Conservation (phyloP, 2,888 invertebrate genomes). For the Drosophila basisetae region DNA sequence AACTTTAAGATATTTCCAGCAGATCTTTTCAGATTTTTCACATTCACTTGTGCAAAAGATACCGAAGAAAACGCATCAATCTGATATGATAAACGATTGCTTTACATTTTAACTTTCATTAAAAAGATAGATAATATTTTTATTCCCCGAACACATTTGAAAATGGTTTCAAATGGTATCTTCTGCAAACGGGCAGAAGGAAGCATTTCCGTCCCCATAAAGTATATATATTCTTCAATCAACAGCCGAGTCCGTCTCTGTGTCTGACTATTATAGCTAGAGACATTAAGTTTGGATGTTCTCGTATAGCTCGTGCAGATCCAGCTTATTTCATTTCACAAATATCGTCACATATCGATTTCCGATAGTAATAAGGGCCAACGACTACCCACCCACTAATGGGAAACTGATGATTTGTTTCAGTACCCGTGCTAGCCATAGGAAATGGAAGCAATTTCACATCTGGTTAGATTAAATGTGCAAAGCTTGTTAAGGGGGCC, state of each 20-base stretch:
- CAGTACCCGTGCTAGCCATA: not conserved
- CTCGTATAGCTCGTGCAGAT: not conserved
- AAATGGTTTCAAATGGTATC: too few species aligned
- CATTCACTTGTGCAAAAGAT: not conserved
- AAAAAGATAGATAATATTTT: not conserved
- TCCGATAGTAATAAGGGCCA: too few species aligned
- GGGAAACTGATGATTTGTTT: not conserved
- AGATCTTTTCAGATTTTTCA: not conserved
- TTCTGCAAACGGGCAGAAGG: too few species aligned
- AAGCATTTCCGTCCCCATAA: too few species aligned
- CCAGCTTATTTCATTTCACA: too few species aligned
- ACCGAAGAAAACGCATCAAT: not conserved
- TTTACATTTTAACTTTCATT: not conserved
- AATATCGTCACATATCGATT: too few species aligned
- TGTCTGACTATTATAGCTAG: too few species aligned
- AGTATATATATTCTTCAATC: too few species aligned
- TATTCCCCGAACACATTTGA: not conserved
- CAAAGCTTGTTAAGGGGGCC: not conserved
- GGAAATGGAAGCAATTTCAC: not conserved
- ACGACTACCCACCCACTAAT: not conserved
- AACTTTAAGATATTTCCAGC: not conserved
- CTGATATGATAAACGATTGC: not conserved
- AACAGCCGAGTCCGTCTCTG: not conserved
- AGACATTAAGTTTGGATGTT: too few species aligned
- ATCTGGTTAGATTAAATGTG: not conserved